Evolutionary conservation across 2,113 vertebrate species (phyloP).

Genomic region (Nibea coibor): DNA sequence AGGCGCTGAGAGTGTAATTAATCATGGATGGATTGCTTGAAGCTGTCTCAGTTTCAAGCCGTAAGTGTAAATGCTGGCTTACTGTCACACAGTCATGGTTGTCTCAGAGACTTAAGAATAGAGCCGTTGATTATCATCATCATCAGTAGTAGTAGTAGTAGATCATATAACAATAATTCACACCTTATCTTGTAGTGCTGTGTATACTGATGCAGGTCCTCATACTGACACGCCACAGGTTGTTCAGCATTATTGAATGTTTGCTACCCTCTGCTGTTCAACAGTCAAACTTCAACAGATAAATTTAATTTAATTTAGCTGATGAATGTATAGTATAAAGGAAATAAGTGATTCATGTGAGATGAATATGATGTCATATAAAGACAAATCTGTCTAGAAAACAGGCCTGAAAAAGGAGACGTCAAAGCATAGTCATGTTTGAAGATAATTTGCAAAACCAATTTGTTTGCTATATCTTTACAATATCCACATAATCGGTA

Average conservation of each 20-base stretch:
- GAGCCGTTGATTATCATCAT: not conserved
- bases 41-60: not conserved
- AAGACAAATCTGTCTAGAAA: not conserved
- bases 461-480: not conserved
- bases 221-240: not conserved
- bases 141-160: not conserved
- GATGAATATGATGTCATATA: not conserved
- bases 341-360: not conserved
- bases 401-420: not conserved
- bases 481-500: not conserved
- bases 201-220: not conserved
- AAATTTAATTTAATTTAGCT: not conserved
- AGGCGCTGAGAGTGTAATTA: too few relatives aligned
- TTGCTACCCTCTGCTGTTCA: constrained; percentile 78
- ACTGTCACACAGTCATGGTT: too few relatives aligned
- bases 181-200: not conserved
- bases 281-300: constrained; percentile 31
- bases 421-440: not conserved
- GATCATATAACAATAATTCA: not conserved
- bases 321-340: not conserved
- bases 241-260: constrained; percentile 39
- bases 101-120: not conserved
- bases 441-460: not conserved
- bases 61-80: not conserved
- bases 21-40: not conserved